Evolutionary conservation across 2,888 invertebrate genomes (phyloP).

Genomic region (Thymelicus sylvestris): DNA sequence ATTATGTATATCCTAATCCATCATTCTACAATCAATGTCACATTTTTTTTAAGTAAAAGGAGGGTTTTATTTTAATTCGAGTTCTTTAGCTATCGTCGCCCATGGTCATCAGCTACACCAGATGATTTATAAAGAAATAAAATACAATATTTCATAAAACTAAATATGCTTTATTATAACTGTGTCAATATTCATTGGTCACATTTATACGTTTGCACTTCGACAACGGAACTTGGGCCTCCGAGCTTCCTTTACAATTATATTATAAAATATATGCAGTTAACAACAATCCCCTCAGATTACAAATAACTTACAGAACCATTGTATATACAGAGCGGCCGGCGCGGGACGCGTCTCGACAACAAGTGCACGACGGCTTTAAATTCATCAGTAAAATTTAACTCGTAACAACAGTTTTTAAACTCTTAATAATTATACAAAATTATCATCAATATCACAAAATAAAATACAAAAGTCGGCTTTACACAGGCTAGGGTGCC

Average conservation of each 20-base stretch:
- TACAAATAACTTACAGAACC: conserved; percentile 64
- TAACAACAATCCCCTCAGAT: conserved; percentile 72
- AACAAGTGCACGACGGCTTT: conserved; percentile 48
- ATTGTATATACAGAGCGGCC: conserved; percentile 52
- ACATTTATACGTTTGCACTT: conserved; percentile 72
- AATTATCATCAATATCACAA: conserved; percentile 83
- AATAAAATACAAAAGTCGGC: conserved; percentile 58
- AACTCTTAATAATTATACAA: conserved; percentile 78
- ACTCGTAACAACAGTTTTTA: conserved; percentile 75
- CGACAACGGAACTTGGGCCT: conserved; percentile 65
- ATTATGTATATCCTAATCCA: no score
- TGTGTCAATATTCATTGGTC: conserved; percentile 80
- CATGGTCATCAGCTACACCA: no score
- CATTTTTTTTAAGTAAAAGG: no score
- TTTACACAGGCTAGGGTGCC: conserved; percentile 28
- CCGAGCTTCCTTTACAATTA: conserved; percentile 63
- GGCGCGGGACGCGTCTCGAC: conserved; percentile 29
- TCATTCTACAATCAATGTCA: no score
- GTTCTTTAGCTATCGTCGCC: no score
- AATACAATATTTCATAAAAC: conserved; percentile 66
- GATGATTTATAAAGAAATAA: conserved; percentile 32
- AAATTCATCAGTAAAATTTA: conserved; percentile 76
- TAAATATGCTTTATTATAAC: conserved; percentile 84
- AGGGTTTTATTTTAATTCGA: no score
- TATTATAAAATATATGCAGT: conserved; percentile 82